Evolutionary conservation across 2,888 invertebrate genomes (phyloP).

Genomic region (Mimachlamys varia): DNA sequence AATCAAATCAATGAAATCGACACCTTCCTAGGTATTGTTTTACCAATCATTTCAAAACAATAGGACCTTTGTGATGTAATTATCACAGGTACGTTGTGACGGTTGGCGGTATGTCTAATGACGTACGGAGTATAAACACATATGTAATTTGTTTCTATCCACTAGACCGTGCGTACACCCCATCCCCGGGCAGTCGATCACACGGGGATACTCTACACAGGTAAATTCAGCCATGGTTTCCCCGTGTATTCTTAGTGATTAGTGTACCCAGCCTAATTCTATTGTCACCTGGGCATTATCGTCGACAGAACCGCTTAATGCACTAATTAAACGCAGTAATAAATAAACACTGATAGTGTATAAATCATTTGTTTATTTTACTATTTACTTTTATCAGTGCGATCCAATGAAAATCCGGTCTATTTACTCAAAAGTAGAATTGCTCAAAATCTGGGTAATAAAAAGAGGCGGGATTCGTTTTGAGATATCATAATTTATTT

Average conservation of each 20-base stretch:
- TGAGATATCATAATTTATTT: not conserved
- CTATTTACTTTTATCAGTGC: conserved; percentile 27
- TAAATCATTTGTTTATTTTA: not conserved
- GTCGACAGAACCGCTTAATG: not conserved
- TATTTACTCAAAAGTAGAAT: conserved; percentile 24
- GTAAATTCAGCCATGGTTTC: not conserved
- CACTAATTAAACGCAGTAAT: not conserved
- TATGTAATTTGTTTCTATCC: not conserved
- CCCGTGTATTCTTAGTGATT: not conserved
- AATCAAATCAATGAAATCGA: not conserved
- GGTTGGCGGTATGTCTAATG: not conserved
- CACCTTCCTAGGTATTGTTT: not conserved
- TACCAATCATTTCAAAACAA: not conserved
- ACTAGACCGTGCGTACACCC: not conserved
- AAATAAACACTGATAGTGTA: not conserved
- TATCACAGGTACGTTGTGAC: not conserved
- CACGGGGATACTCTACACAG: not conserved
- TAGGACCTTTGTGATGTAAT: not conserved
- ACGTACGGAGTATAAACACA: not conserved
- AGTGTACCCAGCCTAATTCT: not conserved
- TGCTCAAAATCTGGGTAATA: not conserved
- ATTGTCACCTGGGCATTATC: not conserved
- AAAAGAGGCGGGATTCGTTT: not conserved
- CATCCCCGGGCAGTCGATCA: not conserved
- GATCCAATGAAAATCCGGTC: conserved; percentile 16